Evolutionary conservation across 2,113 vertebrate species (phyloP).

Genomic region (Megaleporinus macrocephalus): DNA sequence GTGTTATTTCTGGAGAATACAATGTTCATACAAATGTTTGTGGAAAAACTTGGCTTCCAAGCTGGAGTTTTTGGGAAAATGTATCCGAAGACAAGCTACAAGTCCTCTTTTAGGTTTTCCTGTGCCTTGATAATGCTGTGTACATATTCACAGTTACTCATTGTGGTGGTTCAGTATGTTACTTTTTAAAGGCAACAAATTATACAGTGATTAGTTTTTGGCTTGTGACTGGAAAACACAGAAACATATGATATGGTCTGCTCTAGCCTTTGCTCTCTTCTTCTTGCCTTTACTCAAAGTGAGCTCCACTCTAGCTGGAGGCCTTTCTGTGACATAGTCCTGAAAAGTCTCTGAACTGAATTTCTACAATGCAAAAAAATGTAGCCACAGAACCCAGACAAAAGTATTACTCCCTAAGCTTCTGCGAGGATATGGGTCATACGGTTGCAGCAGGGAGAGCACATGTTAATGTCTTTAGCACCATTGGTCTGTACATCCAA

Average conservation of each 20-base stretch:
- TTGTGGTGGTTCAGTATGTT: background rate
- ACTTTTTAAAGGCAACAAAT: background rate
- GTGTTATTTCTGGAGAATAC: background rate
- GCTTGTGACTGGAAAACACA: background rate
- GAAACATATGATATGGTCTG: no score
- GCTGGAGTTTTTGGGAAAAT: background rate
- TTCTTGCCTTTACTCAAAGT: background rate
- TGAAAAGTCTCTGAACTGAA: background rate
- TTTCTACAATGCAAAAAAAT: conserved; percentile 6
- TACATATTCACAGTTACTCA: background rate
- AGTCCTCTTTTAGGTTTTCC: background rate
- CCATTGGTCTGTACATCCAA: background rate
- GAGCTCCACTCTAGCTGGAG: background rate
- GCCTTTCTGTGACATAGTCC: no score
- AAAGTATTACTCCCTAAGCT: background rate
- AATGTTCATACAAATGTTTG: background rate
- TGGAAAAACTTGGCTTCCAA: background rate
- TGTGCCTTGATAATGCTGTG: background rate
- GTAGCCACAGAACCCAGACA: background rate
- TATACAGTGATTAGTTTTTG: background rate
- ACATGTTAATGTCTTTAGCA: conserved; percentile 17
- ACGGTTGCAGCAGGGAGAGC: conserved; percentile 1
- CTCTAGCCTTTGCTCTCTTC: background rate
- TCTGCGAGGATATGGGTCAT: conserved; percentile 11
- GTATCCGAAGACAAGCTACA: background rate